Base-by-base conservation (phyloP, 1,140 invertebrate genomes). In the Aphelinus certus region DNA sequence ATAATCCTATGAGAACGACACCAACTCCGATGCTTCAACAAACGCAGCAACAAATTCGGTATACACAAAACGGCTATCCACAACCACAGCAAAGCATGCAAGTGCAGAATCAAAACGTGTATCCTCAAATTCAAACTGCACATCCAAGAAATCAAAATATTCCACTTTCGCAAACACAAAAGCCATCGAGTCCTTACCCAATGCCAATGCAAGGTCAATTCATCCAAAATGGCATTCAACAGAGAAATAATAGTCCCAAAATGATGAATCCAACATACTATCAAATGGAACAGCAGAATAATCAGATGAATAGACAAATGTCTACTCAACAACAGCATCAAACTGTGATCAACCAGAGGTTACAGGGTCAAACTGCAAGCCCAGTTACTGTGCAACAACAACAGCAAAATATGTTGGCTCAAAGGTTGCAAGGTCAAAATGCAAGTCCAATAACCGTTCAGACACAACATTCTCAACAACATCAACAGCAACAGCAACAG, bases 231-330 rank as follows among this genome's bases (percentile, higher is more conserved):
- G 79, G 80, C 53, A 68, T 77, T 26, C 79, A 78, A 4, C 80
- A 80, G 43, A 55, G 73, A 4, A 80, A 79, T 2, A 78, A 76
- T 46, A 66, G 70, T 69, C 42, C 68, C 7, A 88, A 87, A 68
- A 86, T 81, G 62, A 68, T 77, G 46, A 84, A 82, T 58, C 77
- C 81, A n/a, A 79, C 79, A 53, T 86, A 85, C 61, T 86, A 87
- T 74, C 84, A 87, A 7, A 42, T 87, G 7, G 86, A 88, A 42
- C 85, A 87, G 48, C 85, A 87, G 63, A 85, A 88, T 61, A 88
- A 88, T 78, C 85, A 88, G 64, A 84, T 86, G 80, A 88, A 88
- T 73, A 86, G 84, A 47, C 86, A 87, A 53, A 53, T 9, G 4
- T 53, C 51, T 6, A 53, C 9, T 6, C 78, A 78, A 49, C 75